Conservation (phyloP, 2,888 invertebrate species). For the Boloria selene region DNA sequence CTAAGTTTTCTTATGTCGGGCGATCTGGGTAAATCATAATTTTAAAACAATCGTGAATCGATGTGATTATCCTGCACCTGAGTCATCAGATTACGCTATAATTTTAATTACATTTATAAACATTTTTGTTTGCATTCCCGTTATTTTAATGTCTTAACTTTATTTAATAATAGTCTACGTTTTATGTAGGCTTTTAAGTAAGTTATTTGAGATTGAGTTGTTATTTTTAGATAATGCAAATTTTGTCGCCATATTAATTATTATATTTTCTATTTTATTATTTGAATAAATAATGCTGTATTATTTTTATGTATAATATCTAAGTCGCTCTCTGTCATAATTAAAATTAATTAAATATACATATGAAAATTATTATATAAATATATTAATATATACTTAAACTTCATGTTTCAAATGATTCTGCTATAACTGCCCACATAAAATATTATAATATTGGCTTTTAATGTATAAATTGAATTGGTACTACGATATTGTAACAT, state of each 20-base stretch:
- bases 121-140: slow-evolving; percentile 45
- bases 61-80: too few relatives aligned
- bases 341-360: background rate
- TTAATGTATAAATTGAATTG: background rate
- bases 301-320: background rate
- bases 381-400: background rate
- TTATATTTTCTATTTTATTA: slow-evolving; percentile 39
- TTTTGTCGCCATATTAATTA: slow-evolving; percentile 41
- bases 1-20: too few relatives aligned
- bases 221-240: slow-evolving; percentile 35
- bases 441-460: slow-evolving; percentile 5
- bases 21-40: too few relatives aligned
- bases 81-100: background rate
- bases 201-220: slow-evolving; percentile 40
- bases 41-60: too few relatives aligned
- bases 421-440: background rate
- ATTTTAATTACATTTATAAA: slow-evolving; percentile 3
- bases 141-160: slow-evolving; percentile 58
- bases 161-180: slow-evolving; percentile 72
- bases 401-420: background rate
- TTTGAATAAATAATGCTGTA: slow-evolving; percentile 15
- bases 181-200: slow-evolving; percentile 77
- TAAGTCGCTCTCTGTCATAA: slow-evolving; percentile 10
- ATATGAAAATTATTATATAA: background rate
- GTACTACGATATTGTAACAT: slow-evolving; percentile 9